These are phyloP conservation scores for Charaxes varanes DNA, from an alignment of 1,140 invertebrate genomes.

Conservation along the genomic window DNA sequence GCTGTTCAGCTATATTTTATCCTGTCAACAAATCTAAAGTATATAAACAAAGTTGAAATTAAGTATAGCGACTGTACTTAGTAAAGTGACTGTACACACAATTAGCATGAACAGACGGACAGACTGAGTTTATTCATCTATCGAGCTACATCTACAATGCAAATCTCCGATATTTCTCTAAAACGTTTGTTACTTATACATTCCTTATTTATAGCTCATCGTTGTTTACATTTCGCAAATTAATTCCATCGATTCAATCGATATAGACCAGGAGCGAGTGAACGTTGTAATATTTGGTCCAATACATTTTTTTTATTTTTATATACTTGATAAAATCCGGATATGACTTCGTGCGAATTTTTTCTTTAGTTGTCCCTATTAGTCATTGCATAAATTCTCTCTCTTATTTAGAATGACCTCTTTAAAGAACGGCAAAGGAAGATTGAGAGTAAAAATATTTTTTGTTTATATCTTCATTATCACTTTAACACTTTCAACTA, in stretches of 20 bases:
- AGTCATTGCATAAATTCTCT: no score
- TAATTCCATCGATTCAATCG: constrained; percentile 17
- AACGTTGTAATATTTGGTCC: neutral
- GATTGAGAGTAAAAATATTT: no score
- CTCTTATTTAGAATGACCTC: no score
- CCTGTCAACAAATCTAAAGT: no score
- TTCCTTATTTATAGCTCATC: constrained; percentile 22
- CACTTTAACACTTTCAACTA: no score
- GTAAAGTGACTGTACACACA: constrained; percentile 19
- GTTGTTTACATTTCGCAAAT: constrained; percentile 21
- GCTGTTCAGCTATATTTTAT: no score
- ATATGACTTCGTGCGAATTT: no score
- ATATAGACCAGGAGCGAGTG: neutral
- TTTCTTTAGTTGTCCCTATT: no score
- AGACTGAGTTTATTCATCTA: constrained; percentile 22
- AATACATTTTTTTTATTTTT: neutral
- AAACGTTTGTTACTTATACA: constrained; percentile 21
- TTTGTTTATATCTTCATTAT: no score
- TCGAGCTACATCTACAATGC: constrained; percentile 27
- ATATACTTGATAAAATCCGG: neutral
- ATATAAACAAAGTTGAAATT: no score
- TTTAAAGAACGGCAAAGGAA: no score
- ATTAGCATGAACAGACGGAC: constrained; percentile 25
- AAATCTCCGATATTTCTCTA: constrained; percentile 22
- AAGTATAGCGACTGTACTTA: neutral